Evolutionary conservation across 1,140 invertebrate genomes (phyloP).

Genomic region (Trichonephila clavipes): DNA sequence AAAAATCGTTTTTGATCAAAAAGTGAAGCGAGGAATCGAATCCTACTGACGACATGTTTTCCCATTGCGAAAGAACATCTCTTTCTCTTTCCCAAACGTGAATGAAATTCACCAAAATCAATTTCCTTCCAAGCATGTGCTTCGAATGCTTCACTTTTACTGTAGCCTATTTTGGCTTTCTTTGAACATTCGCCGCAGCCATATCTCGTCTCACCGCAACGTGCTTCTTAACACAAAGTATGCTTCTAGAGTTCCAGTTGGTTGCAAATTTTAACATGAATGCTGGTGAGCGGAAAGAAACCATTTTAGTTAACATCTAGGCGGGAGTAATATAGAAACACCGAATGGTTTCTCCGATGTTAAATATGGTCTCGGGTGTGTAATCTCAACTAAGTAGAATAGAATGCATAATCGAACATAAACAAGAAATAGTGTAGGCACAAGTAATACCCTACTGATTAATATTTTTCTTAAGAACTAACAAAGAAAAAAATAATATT

Average conservation of each 20-base stretch:
- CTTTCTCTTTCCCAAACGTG: constrained; percentile 35
- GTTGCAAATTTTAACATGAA: background rate
- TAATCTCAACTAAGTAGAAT: no score
- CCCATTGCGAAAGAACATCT: constrained; percentile 32
- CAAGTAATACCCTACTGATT: no score
- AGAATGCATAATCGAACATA: no score
- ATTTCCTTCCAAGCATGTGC: constrained; percentile 26
- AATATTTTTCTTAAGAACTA: no score
- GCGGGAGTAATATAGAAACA: no score
- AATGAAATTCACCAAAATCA: constrained; percentile 57
- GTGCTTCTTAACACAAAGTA: constrained; percentile 6
- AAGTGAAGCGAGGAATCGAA: background rate
- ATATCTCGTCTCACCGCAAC: constrained; percentile 22
- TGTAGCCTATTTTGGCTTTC: background rate
- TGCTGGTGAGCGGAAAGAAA: background rate
- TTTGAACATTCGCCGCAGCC: constrained; percentile 21
- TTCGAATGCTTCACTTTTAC: constrained; percentile 41
- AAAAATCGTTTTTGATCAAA: background rate
- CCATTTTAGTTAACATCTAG: background rate
- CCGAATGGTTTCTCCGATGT: no score
- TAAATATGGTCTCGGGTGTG: no score
- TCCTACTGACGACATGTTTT: constrained; percentile 38
- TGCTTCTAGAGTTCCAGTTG: background rate
- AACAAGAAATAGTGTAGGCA: no score
- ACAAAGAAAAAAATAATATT: no score